Percentiles rank a stretch among this genome's conserved stretches.
Conservation (phyloP, 2,113 vertebrate species). For the Seriola aureovittata region DNA sequence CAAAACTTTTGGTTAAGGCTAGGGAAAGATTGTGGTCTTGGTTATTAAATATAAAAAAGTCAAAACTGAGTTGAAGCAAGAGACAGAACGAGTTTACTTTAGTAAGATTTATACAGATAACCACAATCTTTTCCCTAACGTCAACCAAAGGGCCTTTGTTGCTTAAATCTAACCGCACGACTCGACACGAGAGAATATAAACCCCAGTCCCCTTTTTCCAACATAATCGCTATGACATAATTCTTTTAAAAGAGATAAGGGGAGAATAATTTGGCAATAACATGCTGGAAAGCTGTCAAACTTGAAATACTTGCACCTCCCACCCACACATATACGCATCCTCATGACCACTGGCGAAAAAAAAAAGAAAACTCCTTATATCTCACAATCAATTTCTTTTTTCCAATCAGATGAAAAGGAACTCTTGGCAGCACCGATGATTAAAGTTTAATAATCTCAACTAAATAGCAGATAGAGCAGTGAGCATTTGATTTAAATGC, state of each 20-base stretch:
- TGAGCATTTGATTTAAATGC: conserved; percentile 66
- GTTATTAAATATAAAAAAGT: no score
- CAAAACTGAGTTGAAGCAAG: no score
- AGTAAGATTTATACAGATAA: no score
- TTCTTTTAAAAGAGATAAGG: conserved; percentile 45
- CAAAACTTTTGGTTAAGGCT: no score
- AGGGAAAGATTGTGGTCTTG: no score
- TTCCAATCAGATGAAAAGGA: conserved; percentile 58
- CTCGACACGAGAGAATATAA: no score
- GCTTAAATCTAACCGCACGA: no score
- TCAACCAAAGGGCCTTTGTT: no score
- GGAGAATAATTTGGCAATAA: conserved; percentile 21
- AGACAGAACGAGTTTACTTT: no score
- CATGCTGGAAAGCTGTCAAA: conserved; percentile 31
- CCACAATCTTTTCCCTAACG: no score
- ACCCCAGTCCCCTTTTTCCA: background rate
- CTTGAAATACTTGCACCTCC: conserved; percentile 4
- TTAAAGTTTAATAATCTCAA: conserved; percentile 69
- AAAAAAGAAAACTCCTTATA: conserved; percentile 49
- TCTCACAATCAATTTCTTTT: conserved; percentile 43
- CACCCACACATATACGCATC: conserved; percentile 6
- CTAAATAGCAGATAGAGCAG: conserved; percentile 49
- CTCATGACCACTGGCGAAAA: conserved; percentile 30
- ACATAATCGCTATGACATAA: conserved; percentile 5
- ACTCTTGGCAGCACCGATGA: conserved; percentile 49